Percentiles rank a stretch among this genome's conserved stretches.
phyloP scores from a whole-genome alignment of 2,113 vertebrate genomes.

The Oreocharis arfaki region DNA sequence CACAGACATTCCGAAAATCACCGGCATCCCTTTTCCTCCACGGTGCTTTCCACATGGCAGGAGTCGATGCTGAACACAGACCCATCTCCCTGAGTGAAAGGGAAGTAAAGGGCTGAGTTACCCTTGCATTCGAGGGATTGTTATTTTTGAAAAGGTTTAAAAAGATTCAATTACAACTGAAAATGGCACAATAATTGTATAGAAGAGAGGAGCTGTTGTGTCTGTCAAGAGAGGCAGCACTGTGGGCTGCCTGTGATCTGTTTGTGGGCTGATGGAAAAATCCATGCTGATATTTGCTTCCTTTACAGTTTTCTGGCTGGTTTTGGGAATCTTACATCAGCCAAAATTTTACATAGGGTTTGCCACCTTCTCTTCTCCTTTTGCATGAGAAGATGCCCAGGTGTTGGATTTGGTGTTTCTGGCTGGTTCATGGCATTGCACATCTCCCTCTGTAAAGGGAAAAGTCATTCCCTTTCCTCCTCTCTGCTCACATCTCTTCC shows the following conservation, averaged over 20 bases:
- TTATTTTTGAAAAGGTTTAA: background rate
- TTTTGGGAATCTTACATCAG: background rate
- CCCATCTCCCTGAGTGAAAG: background rate
- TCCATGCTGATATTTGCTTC: background rate
- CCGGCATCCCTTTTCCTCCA: background rate
- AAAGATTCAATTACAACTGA: background rate
- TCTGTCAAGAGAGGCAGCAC: background rate
- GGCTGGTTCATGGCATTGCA: background rate
- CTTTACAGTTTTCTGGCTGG: background rate
- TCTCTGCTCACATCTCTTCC: background rate
- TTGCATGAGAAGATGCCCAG: too few relatives aligned
- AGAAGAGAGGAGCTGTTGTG: background rate
- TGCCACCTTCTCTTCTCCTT: background rate
- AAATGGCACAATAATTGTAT: background rate
- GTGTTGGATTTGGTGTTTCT: background rate
- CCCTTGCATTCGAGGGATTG: background rate
- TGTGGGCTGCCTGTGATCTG: fast-evolving
- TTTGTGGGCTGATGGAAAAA: background rate
- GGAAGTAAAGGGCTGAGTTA: constrained; percentile 8
- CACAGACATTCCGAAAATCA: background rate
- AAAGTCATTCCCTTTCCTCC: background rate
- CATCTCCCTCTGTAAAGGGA: background rate
- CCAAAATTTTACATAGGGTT: background rate
- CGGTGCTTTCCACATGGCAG: background rate
- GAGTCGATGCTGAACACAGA: background rate